Evolutionary conservation across 2,113 vertebrate species (phyloP), one percentile per base, ranked within the genome.

Genomic region (Ploceus nigricollis): DNA sequence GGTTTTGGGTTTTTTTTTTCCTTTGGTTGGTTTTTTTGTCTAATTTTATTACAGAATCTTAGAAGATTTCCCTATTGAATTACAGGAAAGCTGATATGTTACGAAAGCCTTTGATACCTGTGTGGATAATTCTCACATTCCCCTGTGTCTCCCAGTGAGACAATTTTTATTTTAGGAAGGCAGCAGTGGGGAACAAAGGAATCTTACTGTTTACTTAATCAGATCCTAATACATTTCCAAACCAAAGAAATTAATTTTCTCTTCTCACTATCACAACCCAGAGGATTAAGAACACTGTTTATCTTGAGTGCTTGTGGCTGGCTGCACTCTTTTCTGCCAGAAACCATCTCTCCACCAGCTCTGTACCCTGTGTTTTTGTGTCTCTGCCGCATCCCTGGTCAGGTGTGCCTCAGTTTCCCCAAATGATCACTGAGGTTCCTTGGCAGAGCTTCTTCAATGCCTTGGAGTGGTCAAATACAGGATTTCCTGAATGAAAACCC

Each of bases 301-400:
- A 6, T 22, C 20, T 47, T 4, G 2, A 37, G 16, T 3, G 0
- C n/a, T 11, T 73, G 14, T 15, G 28, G 11, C 53, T 70, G 53
- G 10, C 39, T 78, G 20, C n/a, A 27, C 9, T 15, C 4, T 75
- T 7, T 30, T 33, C 24, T 47, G 21, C 30, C 50, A 87, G n/a
- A 81, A 78, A 31, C 7, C 7, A 39, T 3, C 31, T 22, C 5
- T 51, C 14, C 12, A 40, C 5, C 25, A 42, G 1, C 18, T 22
- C 6, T 37, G 2, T 10, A 6, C 2, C 8, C 7, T 25, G 2
- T 44, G 6, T 6, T 15, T 9, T 51, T 31, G 4, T 48, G 11
- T 3, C 7, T 44, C 9, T 76, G 30, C 5, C 4, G 2, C 4
- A 5, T 5, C 5, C 17, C 2, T 54, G 51, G 20, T 65, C 45